Evolutionary conservation across 2,888 invertebrate species (phyloP), one percentile per base, ranked within the genome.

Genomic region (Nymphalis urticae): DNA sequence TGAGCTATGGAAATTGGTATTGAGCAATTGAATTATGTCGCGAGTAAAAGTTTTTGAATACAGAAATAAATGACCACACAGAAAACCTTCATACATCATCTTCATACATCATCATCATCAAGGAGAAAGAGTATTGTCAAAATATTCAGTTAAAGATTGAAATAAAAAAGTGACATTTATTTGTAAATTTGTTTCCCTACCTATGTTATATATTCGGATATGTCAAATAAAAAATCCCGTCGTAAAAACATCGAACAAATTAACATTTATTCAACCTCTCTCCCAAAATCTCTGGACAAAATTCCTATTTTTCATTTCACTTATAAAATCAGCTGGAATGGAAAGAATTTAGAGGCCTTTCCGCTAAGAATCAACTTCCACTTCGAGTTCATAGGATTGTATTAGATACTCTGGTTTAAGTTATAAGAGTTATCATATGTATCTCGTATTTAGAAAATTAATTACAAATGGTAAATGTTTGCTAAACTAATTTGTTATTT

Each of bases 331-430:
- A 58, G n/a, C 27, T 7, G 56, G 62, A 64, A 70, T 64, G 64
- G 69, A 69, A 71, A 64, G 71, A 71, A 73, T 73, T 69, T 62
- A 64, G 77, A 8, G 32, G n/a, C 56, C 79, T 79, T 80, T 78
- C 82, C 80, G 85, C 81, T 81, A 82, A 77, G 78, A 79, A 82
- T 80, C 82, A 81, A 78, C 80, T 75, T 79, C 80, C 81, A 81
- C 80, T 82, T 82, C 79, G 83, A 84, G 82, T 80, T 81, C 79
- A 79, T 78, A 77, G 77, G 81, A 84, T 83, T 80, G 74, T 69
- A 75, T 75, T 78, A 76, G 79, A 74, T 76, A 76, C 64, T 27
- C 27, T 16, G 63, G 72, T 62, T 32, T 69, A 79, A 79, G 75
- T 69, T 68, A 69, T 24, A 64, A 53, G 70, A 66, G 63, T 24